Conservation (phyloP, 2,888 invertebrate species). For the Megastigmus dorsalis region DNA sequence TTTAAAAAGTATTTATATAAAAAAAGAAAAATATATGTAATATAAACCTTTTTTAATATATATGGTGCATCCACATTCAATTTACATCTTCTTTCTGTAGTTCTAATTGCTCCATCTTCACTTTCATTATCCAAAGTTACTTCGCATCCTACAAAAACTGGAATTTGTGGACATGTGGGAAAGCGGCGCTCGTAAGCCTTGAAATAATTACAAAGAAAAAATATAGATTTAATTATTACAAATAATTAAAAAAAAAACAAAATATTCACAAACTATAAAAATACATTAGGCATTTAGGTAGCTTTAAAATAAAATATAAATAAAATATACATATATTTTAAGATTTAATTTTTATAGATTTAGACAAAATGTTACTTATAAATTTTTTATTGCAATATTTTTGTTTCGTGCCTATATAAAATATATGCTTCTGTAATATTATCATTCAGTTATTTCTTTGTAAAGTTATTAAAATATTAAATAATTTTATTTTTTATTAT, state of each 20-base stretch:
- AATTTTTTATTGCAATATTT: too few relatives aligned
- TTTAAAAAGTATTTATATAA: not conserved
- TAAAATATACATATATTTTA: too few relatives aligned
- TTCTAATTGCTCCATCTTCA: slow-evolving; percentile 85
- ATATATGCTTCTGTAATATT: too few relatives aligned
- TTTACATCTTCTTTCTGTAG: slow-evolving; percentile 90
- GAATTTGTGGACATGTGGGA: slow-evolving; percentile 95
- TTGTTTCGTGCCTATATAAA: too few relatives aligned
- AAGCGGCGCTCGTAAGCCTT: slow-evolving; percentile 96
- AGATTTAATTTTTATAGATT: too few relatives aligned
- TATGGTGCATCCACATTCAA: slow-evolving; percentile 96
- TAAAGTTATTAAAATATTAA: too few relatives aligned
- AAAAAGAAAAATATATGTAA: slow-evolving; percentile 11
- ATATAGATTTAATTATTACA: not conserved
- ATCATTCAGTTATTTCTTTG: too few relatives aligned
- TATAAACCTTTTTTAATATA: slow-evolving; percentile 88
- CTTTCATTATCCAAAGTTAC: slow-evolving; percentile 85
- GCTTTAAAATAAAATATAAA: not conserved
- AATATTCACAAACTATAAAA: not conserved
- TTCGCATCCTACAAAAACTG: slow-evolving; percentile 92
- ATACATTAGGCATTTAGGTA: not conserved
- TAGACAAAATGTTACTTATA: too few relatives aligned
- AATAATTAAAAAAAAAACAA: not conserved
- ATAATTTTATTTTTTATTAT: too few relatives aligned
- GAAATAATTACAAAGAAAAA: slow-evolving; percentile 33